These are phyloP conservation scores for Drosophila asahinai DNA, from an alignment of 1,140 invertebrate species.

Conservation along the genomic window DNA sequence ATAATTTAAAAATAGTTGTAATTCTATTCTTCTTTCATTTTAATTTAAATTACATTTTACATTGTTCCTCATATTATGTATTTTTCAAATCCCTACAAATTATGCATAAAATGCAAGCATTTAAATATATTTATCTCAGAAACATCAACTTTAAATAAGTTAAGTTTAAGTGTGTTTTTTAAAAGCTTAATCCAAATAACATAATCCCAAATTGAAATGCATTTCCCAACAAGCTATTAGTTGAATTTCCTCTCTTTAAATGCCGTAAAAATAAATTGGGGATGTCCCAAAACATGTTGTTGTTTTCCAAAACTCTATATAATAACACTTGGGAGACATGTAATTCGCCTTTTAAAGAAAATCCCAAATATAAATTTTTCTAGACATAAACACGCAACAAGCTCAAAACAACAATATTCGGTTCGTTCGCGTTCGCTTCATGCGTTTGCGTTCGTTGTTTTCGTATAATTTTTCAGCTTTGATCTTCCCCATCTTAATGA, in stretches of 20 bases:
- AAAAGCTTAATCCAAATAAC: background rate
- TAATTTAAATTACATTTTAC: background rate
- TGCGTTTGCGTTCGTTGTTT: conserved; percentile 21
- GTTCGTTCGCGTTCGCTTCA: background rate
- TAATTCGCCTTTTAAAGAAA: conserved; percentile 7
- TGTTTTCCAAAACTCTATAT: background rate
- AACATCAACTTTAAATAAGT: no score
- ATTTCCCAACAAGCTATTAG: background rate
- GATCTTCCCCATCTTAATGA: conserved; percentile 39
- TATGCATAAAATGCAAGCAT: no score
- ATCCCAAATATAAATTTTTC: conserved; percentile 8
- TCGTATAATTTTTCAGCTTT: conserved; percentile 29
- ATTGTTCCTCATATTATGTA: no score
- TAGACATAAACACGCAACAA: conserved; percentile 15
- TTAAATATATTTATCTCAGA: background rate
- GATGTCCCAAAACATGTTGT: background rate
- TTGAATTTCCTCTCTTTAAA: background rate
- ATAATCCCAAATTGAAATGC: background rate
- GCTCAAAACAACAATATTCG: conserved; percentile 3
- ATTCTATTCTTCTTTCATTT: background rate
- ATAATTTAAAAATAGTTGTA: background rate
- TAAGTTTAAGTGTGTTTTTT: background rate
- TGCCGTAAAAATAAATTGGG: background rate
- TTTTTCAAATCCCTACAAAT: background rate
- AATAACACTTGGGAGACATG: background rate